A percentile compares a stretch with the other conserved stretches of the same genome.
phyloP scores from a whole-genome alignment of 2,888 invertebrate species.

The Molorchus minor region DNA sequence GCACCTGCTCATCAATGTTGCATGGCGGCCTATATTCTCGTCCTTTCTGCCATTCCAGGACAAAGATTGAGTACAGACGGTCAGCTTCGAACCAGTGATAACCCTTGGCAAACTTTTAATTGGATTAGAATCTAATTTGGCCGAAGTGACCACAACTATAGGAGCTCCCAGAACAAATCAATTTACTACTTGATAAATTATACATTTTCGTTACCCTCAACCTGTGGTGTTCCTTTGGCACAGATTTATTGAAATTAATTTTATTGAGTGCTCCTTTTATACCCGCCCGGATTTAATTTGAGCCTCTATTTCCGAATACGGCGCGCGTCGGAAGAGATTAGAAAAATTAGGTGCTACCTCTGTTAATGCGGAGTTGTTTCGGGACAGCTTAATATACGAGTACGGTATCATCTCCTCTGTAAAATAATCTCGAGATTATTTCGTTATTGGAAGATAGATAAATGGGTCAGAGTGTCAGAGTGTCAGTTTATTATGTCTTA shows the following conservation, averaged over 20 bases:
- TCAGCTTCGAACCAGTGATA: slow-evolving; percentile 48
- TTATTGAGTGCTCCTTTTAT: slow-evolving; percentile 43
- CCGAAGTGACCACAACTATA: slow-evolving; percentile 60
- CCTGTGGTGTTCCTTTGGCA: slow-evolving; percentile 34
- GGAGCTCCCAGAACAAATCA: slow-evolving; percentile 58
- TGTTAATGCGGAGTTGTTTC: neutral
- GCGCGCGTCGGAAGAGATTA: neutral
- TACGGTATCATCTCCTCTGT: too few species aligned
- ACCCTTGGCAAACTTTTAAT: slow-evolving; percentile 63
- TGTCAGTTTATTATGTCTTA: too few species aligned
- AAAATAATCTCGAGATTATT: too few species aligned
- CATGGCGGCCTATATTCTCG: slow-evolving; percentile 39
- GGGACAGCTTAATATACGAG: too few species aligned
- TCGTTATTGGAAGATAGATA: too few species aligned
- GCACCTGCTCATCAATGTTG: slow-evolving; percentile 57
- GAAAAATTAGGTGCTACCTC: neutral
- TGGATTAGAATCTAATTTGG: slow-evolving; percentile 65
- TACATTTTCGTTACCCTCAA: slow-evolving; percentile 40
- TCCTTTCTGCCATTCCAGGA: slow-evolving; percentile 24
- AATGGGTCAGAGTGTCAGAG: too few species aligned
- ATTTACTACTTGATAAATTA: slow-evolving; percentile 57
- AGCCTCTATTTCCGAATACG: slow-evolving; percentile 14
- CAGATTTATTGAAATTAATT: slow-evolving; percentile 44
- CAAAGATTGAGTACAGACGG: slow-evolving; percentile 45
- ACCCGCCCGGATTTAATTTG: slow-evolving; percentile 16